Conservation (phyloP, 2,113 vertebrate species). For the Dipodomys stephensi region DNA sequence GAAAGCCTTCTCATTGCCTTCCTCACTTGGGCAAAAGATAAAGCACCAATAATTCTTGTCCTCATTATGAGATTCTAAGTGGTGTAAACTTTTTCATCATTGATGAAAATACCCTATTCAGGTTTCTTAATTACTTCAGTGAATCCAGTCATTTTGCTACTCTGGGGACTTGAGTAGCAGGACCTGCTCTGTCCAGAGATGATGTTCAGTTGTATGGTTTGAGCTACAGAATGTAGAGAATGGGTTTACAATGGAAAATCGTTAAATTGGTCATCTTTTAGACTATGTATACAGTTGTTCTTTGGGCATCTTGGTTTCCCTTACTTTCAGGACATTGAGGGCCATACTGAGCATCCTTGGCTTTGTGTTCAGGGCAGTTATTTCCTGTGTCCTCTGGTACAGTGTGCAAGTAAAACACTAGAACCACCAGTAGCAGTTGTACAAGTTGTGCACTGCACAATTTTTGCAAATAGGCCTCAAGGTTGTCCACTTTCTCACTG, state of each 20-base stretch:
- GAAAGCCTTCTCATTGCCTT: constrained; percentile 51
- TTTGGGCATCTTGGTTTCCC: not conserved
- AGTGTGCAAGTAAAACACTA: too few relatives aligned
- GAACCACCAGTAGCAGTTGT: not conserved
- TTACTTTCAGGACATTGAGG: not conserved
- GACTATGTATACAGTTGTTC: not conserved
- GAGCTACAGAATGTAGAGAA: not conserved
- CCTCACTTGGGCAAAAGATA: constrained; percentile 45
- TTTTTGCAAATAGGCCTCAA: not conserved
- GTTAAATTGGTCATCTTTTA: not conserved
- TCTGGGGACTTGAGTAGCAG: constrained; percentile 35
- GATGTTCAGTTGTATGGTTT: constrained; percentile 19
- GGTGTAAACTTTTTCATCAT: constrained; percentile 66
- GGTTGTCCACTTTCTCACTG: not conserved
- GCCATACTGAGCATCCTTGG: not conserved
- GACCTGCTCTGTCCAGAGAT: constrained; percentile 62
- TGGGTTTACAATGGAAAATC: not conserved
- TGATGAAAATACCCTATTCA: constrained; percentile 41
- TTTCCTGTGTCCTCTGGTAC: too few relatives aligned
- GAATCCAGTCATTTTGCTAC: not conserved
- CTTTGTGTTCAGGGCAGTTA: not conserved
- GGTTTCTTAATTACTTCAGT: constrained; percentile 50
- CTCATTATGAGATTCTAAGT: constrained; percentile 65
- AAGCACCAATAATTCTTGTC: constrained; percentile 6
- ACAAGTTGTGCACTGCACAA: not conserved